Base-by-base conservation (phyloP, 1,140 invertebrate genomes). In the Antheraea mylitta region DNA sequence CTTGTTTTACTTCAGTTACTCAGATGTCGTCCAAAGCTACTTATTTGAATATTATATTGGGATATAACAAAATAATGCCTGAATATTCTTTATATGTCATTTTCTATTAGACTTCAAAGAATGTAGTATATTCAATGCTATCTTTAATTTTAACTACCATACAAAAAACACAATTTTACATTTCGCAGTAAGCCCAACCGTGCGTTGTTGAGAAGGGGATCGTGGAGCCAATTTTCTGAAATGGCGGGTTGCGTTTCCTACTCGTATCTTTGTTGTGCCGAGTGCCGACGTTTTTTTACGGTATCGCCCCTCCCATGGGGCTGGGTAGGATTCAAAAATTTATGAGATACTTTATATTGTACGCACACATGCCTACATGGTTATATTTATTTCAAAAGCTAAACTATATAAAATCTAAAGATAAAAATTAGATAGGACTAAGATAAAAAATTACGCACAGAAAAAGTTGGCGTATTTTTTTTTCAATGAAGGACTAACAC, bases 241-340 rank as follows among this genome's bases (percentile, higher is more conserved):
- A 89, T 90, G 82, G 84, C 78, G 80, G 86, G 82, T 82, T 89
- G 79, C 81, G 82, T 88, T 84, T 82, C 76, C 83, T 87, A 30
- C 22, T 30, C 22, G 22, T 30, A 84, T 86, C 83, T 89, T 89
- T 91, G 85, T 82, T 75, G 78, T 65, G 73, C 58, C 76, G 79
- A 78, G 75, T 79, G 86, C 86, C 87, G 85, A 80, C 84, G 69
- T 90, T 89, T 91, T 61, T 91, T 91, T 91, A 86, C 82, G 77
- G 78, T 72, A 11, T 78, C 75, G 79, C 85, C 84, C 85, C 85
- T 83, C 83, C 86, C 78, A 77, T 71, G 45, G 78, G 79, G 79
- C 76, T 70, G 78, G 78, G 63, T 76, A 69, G 58, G 19, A 69
- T 67, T 75, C 64, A 45, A 74, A 79, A 85, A 83, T 83, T 81